Conservation (phyloP, 2,888 invertebrate species). For the Drosophila mettleri region DNA sequence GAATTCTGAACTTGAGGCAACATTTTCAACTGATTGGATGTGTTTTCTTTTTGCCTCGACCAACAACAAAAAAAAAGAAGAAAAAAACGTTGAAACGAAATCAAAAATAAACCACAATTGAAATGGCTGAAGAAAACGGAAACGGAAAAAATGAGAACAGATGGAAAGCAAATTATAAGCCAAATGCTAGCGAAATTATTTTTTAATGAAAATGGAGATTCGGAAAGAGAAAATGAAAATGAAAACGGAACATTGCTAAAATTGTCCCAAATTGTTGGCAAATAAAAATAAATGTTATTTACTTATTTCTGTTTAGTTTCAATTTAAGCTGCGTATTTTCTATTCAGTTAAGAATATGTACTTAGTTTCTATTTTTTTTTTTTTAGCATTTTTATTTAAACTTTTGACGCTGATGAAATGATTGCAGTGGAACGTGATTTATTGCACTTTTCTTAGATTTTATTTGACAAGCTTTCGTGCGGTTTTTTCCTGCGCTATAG, state of each 20-base stretch:
- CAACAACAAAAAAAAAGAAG: slow-evolving; percentile 30
- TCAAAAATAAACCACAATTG: slow-evolving; percentile 54
- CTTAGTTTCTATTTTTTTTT: not conserved
- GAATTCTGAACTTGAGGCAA: slow-evolving; percentile 37
- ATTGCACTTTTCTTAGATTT: slow-evolving; percentile 75
- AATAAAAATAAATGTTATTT: slow-evolving; percentile 20
- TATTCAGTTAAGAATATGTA: not conserved
- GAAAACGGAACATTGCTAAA: not conserved
- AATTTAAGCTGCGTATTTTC: slow-evolving; percentile 31
- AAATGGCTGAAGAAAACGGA: slow-evolving; percentile 38
- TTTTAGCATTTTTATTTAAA: slow-evolving; percentile 24
- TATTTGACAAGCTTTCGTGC: slow-evolving; percentile 76
- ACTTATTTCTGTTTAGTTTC: slow-evolving; percentile 7
- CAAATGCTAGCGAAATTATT: slow-evolving; percentile 26
- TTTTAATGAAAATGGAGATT: slow-evolving; percentile 34
- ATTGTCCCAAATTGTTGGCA: slow-evolving; percentile 17
- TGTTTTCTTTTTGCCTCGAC: slow-evolving; percentile 23
- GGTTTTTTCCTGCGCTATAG: slow-evolving; percentile 28
- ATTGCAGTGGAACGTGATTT: slow-evolving; percentile 74
- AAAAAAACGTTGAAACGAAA: slow-evolving; percentile 39
- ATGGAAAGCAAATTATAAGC: slow-evolving; percentile 38
- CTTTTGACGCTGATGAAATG: slow-evolving; percentile 54
- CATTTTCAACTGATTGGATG: slow-evolving; percentile 49
- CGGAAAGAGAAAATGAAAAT: not conserved
- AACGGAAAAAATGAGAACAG: slow-evolving; percentile 10